Evolutionary conservation across 53 echinoderm and acorn worm genomes (phyloP), one percentile per base, ranked within the genome.

Genomic region (Paelopatides confundens): DNA sequence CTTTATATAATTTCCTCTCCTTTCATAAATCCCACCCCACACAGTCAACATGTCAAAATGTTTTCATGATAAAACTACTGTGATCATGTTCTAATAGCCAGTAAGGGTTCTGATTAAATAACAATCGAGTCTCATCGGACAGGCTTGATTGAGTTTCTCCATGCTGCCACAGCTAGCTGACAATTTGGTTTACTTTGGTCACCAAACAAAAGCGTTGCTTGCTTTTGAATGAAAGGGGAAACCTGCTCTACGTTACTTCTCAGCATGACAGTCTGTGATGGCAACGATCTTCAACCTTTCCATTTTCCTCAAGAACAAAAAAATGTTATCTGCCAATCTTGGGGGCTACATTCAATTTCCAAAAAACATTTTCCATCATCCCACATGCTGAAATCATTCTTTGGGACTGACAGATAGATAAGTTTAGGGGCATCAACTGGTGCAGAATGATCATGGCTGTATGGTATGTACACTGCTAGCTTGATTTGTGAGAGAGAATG

Each of bases 1-100:
- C 21, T 58, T 21, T 18, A 58, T 21, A 58, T 21, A 58, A 58
- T 58, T 21, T 58, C 58, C 58, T 58, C n/a, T 58, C 6, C 24
- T 58, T 23, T 21, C 58, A 58, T 58, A 4, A 17, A 58, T 58
- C 17, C 24, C 58, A 58, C 58, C 21, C 58, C 6, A 58, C n/a
- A 58, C 58, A 43, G 15, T 58, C 58, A 58, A 5, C 58, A 58
- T 58, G 46, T 46, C 74, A 46, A 74, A 39, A 74, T 46, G 46
- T 74, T 74, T 74, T 74, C 40, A 46, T 29, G 40, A 74, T 74
- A 74, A 74, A 74, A 74, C 74, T 74, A 40, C 46, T 23, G 74
- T 21, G 43, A 74, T 74, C 74, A 74, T 74, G 74, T 74, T 74
- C 74, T 74, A 74, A 74, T 74, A 27, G 74, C 46, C 74, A 74